A percentile compares a stretch with the other conserved stretches of the same genome.
phyloP scores from a whole-genome alignment of 2,797 vertebrate genomes.

The Cephalopachus bancanus region DNA sequence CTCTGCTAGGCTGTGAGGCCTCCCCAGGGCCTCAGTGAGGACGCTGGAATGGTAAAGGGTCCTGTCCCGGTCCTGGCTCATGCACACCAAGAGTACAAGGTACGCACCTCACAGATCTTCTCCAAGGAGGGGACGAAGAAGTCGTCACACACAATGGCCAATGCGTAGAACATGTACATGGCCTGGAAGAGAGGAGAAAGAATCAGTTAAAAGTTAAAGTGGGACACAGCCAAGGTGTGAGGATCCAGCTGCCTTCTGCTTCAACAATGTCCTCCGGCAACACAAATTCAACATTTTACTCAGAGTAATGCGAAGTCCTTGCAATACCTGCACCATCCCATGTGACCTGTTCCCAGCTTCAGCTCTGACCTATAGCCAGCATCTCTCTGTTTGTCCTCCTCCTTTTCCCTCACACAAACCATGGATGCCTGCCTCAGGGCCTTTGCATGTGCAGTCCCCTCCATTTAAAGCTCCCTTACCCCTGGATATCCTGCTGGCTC shows the following conservation, averaged over 20 bases:
- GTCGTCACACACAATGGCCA: conserved; percentile 98
- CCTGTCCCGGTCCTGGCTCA: background rate
- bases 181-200: conserved; percentile 89
- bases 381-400: too few species aligned
- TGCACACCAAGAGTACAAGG: background rate
- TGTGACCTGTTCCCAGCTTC: background rate
- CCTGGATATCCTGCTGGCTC: background rate
- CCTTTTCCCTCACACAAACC: background rate
- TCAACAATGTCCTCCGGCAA: background rate
- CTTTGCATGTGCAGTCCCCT: background rate
- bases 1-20: background rate
- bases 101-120: conserved; percentile 96
- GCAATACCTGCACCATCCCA: background rate
- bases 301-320: background rate
- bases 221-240: background rate
- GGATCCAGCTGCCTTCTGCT: background rate
- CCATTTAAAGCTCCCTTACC: background rate
- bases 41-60: background rate
- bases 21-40: background rate
- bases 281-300: background rate
- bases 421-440: background rate
- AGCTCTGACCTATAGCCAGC: background rate
- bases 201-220: background rate
- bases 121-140: conserved; percentile 98
- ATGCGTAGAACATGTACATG: conserved; percentile 98